Base-by-base conservation (phyloP, 2,888 invertebrate species). In the Drosophila silvestris region DNA sequence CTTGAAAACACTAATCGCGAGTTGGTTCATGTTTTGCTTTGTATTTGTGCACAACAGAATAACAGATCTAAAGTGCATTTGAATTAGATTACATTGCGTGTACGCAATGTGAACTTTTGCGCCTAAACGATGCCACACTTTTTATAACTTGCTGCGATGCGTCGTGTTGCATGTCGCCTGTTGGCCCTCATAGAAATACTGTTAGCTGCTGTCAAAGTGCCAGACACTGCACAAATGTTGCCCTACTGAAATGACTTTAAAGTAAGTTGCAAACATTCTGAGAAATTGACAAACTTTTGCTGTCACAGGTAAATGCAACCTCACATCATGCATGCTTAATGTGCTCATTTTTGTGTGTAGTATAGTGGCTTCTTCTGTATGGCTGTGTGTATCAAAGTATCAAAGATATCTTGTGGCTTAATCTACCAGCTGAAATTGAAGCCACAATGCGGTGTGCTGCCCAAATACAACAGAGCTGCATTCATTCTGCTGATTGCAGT, bases 351-450 rank as follows among this genome's bases (percentile, higher is more conserved):
- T 12, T 41, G 16, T 41, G n/a, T 6, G 12, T 7, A 35, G 26
- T 64, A 6, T 4, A 16, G 56, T 30, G 28, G 28, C 3, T 51
- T 51, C 51, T 28, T 30, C 30, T 62, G 70, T 47, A 41, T 53
- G 47, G 10, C 60, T 57, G 54, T 60, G 50, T 53, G 56, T 62
- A 19, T 66, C 50, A 51, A n/a, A 57, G 68, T 72, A 72, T 75
- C 76, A 78, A 75, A 75, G 70, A 69, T 71, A 70, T 75, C 61
- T 77, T 79, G 78, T 54, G 83, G 83, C 51, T 70, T 28, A 71
- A 77, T 77, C 80, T 70, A 79, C 67, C 54, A 70, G 67, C 67
- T 71, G 64, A 85, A 77, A 82, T 74, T 76, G 67, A 70, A 80
- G 67, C 71, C 85, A 66, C 77, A 82, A 58, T 77, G 74, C 63